Conservation (phyloP, 2,113 vertebrate species). For the cattle (Bos taurus) region ARS-UCD2.0 NC_037333.1:90515501-90516000, state of each 20-base stretch:
- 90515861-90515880: not conserved
- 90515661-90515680: not conserved
- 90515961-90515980: not conserved
- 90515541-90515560: not conserved
- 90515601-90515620: not conserved
- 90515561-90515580: constrained; percentile 2
- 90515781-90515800: not conserved
- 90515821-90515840: constrained; percentile 15
- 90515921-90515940: not conserved
- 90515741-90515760: not conserved
- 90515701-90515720: not conserved
- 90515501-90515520: not conserved
- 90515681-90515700: not conserved
- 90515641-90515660: not conserved
- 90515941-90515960: not conserved
- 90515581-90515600: not conserved
- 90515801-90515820: not conserved
- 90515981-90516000: not conserved
- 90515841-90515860: not conserved
- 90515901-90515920: not conserved
- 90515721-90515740: constrained; percentile 5
- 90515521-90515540: not conserved
- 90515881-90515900: not conserved
- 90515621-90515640: not conserved
- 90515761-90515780: not conserved